A percentile compares a stretch with the other conserved stretches of the same genome.
Conservation (phyloP, 2,113 vertebrate genomes). For the Calidris pugnax region DNA sequence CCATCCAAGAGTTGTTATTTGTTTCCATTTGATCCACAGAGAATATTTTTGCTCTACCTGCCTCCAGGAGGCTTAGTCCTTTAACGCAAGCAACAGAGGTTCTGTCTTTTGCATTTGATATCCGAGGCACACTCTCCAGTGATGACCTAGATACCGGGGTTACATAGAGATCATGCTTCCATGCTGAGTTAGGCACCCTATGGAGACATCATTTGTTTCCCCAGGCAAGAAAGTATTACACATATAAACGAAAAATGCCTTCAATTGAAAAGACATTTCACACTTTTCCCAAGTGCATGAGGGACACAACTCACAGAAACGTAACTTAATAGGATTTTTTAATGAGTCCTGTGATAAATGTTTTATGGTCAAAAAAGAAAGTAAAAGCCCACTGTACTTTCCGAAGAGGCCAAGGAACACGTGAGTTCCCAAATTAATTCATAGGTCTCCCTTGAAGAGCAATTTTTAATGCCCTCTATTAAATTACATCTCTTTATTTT, state of each 20-base stretch:
- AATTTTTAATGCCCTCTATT: conserved; percentile 49
- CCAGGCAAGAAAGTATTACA: conserved; percentile 16
- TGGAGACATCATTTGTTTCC: conserved; percentile 38
- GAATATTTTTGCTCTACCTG: background rate
- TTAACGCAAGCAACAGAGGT: background rate
- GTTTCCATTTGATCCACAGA: background rate
- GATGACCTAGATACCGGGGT: conserved; percentile 4
- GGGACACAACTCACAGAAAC: conserved; percentile 19
- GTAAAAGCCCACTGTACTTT: conserved; percentile 13
- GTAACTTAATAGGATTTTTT: conserved; percentile 14
- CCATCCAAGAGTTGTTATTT: background rate
- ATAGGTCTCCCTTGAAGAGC: background rate
- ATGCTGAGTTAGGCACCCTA: conserved; percentile 14
- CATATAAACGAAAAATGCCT: conserved; percentile 19
- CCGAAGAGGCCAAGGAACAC: background rate
- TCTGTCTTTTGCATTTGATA: conserved; percentile 1
- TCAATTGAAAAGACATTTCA: conserved; percentile 30
- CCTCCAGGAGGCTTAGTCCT: background rate
- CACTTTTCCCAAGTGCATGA: conserved; percentile 2
- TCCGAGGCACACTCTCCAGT: background rate
- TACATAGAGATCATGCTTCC: background rate
- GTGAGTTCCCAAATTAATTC: conserved; percentile 35
- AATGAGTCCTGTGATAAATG: conserved; percentile 39
- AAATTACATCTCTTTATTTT: conserved; percentile 59
- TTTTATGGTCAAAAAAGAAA: conserved; percentile 21